These are phyloP conservation scores for Tortricodes alternella DNA, from an alignment of 2,888 invertebrate species.

Conservation along the genomic window DNA sequence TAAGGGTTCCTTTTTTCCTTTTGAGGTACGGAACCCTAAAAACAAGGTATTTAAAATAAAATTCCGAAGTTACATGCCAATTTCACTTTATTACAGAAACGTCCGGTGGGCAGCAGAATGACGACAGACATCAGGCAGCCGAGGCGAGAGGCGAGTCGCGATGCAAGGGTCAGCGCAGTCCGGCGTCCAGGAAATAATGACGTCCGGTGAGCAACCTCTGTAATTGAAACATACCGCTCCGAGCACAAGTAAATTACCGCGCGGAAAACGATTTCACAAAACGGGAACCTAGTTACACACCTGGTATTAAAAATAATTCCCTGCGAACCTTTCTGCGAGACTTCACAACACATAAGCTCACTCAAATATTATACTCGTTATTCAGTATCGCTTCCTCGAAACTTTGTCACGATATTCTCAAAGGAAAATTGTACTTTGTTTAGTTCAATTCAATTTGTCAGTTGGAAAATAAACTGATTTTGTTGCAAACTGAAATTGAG, in stretches of 20 bases:
- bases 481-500: constrained; percentile 79
- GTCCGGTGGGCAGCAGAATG: constrained; percentile 1
- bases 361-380: constrained; percentile 29
- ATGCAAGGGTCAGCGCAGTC: constrained; percentile 14
- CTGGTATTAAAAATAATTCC: constrained; percentile 49
- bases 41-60: too few species aligned
- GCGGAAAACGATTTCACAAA: constrained; percentile 59
- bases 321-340: constrained; percentile 16
- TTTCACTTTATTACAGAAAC: constrained; percentile 4
- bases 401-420: constrained; percentile 63
- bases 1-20: too few species aligned
- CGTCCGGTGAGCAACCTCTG: constrained; percentile 57
- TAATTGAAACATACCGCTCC: constrained; percentile 63
- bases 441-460: constrained; percentile 74
- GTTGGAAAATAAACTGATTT: constrained; percentile 76
- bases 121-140: neutral
- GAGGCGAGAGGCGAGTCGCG: neutral
- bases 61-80: neutral
- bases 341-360: constrained; percentile 12
- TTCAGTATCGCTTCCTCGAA: constrained; percentile 41
- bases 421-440: constrained; percentile 69
- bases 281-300: constrained; percentile 59
- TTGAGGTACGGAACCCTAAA: too few species aligned
- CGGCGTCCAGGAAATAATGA: constrained; percentile 63
- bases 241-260: constrained; percentile 56